Conservation (phyloP, 1,140 invertebrate species). For the Drosophila ohnishii region DNA sequence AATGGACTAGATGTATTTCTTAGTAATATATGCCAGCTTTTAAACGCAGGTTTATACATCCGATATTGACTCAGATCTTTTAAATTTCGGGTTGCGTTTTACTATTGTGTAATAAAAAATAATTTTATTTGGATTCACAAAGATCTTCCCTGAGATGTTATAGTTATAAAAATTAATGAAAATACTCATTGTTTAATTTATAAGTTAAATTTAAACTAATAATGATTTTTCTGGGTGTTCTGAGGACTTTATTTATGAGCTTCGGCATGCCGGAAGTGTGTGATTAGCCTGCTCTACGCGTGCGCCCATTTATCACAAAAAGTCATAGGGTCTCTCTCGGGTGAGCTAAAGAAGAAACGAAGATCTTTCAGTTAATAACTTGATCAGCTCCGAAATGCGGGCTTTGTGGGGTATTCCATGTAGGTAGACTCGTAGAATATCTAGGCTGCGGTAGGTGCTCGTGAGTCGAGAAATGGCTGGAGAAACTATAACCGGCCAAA, state of each 20-base stretch:
- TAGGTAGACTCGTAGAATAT: neutral
- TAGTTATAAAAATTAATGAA: neutral
- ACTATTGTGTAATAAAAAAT: too few species aligned
- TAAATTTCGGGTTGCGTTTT: too few species aligned
- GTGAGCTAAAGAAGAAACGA: constrained; percentile 12
- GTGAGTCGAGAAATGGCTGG: constrained; percentile 11
- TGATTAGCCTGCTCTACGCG: constrained; percentile 22
- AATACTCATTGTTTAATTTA: neutral
- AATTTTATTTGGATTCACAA: too few species aligned
- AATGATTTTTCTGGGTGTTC: neutral
- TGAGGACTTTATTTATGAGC: constrained; percentile 43
- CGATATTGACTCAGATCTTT: too few species aligned
- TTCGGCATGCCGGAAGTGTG: constrained; percentile 61
- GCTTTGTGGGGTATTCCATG: constrained; percentile 13
- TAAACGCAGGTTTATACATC: too few species aligned
- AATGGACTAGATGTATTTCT: too few species aligned
- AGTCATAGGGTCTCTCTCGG: neutral
- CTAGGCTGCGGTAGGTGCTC: constrained; percentile 63
- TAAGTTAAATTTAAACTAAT: neutral
- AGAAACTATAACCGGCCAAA: constrained; percentile 44
- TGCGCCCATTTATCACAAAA: constrained; percentile 49
- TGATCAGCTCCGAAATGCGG: constrained; percentile 58
- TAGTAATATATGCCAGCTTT: too few species aligned
- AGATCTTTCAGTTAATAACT: constrained; percentile 61
- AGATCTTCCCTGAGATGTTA: too few species aligned